phyloP scores from a whole-genome alignment of 2,113 vertebrate species.

The Glareola pratincola region DNA sequence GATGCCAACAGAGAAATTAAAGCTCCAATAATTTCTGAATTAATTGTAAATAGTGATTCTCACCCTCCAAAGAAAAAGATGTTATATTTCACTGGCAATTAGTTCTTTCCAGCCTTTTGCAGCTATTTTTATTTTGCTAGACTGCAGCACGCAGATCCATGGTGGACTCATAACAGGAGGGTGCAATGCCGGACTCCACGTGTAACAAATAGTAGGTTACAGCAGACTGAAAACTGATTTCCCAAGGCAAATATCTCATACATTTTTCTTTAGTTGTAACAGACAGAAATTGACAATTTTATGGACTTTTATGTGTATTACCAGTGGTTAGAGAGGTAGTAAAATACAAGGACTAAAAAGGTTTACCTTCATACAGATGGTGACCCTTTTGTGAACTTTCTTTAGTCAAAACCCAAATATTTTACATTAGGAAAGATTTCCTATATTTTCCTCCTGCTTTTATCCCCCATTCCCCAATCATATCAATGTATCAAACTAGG shows the following conservation, averaged over 20 bases:
- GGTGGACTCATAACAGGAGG: neutral
- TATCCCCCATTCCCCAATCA: neutral
- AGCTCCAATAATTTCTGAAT: slow-evolving; percentile 10
- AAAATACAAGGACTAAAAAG: neutral
- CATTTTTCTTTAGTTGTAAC: neutral
- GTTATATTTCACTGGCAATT: neutral
- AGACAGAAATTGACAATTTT: slow-evolving; percentile 1
- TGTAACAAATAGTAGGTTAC: neutral
- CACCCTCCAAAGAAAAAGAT: neutral
- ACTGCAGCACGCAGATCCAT: neutral
- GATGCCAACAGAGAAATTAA: neutral
- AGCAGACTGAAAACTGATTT: slow-evolving; percentile 28
- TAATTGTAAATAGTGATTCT: neutral
- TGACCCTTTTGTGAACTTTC: neutral
- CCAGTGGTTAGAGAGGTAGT: neutral
- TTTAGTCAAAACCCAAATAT: neutral
- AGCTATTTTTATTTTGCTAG: neutral
- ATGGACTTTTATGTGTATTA: neutral
- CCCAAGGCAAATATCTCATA: slow-evolving; percentile 1
- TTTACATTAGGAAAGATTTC: neutral
- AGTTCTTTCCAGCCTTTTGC: neutral
- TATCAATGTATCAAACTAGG: neutral
- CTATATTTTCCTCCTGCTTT: neutral
- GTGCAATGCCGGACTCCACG: neutral
- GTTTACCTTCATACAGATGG: neutral